These are phyloP conservation scores for Pachyrhynchus sulphureomaculatus DNA, from an alignment of 1,140 invertebrate genomes.

Conservation along the genomic window DNA sequence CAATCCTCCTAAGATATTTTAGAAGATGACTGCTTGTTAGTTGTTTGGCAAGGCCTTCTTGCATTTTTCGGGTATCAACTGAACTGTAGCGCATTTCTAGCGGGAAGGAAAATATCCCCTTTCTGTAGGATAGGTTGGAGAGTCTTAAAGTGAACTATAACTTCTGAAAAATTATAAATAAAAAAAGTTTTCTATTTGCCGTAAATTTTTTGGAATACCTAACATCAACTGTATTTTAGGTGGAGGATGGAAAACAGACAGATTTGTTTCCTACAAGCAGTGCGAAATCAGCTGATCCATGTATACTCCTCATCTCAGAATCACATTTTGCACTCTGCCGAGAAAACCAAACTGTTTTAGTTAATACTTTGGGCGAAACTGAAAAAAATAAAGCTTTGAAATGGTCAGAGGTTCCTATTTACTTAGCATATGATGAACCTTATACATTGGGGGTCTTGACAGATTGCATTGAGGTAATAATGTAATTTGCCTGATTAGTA, in stretches of 20 bases:
- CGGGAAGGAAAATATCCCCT: too few species aligned
- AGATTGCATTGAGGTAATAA: conserved; percentile 70
- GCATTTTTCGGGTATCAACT: too few species aligned
- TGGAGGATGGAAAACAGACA: conserved; percentile 60
- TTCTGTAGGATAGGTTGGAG: too few species aligned
- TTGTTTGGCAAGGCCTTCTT: too few species aligned
- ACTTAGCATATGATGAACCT: conserved; percentile 86
- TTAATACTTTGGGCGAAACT: conserved; percentile 72
- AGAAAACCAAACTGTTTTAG: conserved; percentile 82
- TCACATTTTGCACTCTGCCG: conserved; percentile 74
- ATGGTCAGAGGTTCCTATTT: conserved; percentile 80
- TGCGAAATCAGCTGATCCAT: conserved; percentile 77
- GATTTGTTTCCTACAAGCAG: conserved; percentile 86
- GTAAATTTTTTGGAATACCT: too few species aligned
- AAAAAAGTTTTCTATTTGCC: too few species aligned
- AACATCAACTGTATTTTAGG: too few species aligned
- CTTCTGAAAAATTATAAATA: too few species aligned
- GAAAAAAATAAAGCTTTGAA: conserved; percentile 70
- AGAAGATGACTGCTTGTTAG: too few species aligned
- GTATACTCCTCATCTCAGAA: conserved; percentile 72
- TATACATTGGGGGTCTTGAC: conserved; percentile 82
- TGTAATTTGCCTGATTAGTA: background rate
- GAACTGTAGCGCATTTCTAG: too few species aligned
- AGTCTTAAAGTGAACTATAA: too few species aligned
- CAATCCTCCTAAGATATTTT: too few species aligned